Evolutionary conservation across 2,113 vertebrate genomes (phyloP).

Genomic region (Myrmecobius fasciatus): DNA sequence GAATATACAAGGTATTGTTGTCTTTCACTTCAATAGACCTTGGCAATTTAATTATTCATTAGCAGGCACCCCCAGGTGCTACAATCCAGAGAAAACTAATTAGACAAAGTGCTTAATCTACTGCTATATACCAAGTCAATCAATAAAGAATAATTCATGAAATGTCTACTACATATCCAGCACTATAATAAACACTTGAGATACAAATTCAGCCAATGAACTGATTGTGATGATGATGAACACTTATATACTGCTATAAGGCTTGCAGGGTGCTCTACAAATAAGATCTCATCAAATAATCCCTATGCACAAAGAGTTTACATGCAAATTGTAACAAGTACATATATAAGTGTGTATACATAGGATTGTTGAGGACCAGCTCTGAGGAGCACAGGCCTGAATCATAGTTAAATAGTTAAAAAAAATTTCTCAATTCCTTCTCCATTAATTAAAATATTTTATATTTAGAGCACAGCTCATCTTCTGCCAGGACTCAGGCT

Average conservation of each 20-base stretch:
- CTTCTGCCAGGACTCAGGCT: constrained; percentile 1
- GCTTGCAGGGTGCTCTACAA: neutral
- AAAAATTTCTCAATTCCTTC: constrained; percentile 20
- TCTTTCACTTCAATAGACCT: neutral
- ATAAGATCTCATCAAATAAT: neutral
- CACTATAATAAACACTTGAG: neutral
- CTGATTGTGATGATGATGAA: neutral
- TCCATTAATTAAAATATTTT: constrained; percentile 55
- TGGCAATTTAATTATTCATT: neutral
- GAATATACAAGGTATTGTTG: neutral
- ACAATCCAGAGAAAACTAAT: constrained; percentile 1
- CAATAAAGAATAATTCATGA: neutral
- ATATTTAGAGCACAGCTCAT: neutral
- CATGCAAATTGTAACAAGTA: neutral
- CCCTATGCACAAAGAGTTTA: neutral
- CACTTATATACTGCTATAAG: neutral
- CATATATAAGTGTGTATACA: neutral
- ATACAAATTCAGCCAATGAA: neutral
- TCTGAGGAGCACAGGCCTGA: too few species aligned
- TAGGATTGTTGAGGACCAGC: neutral
- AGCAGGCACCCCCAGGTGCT: neutral
- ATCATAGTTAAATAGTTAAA: constrained; percentile 5
- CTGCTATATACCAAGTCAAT: neutral
- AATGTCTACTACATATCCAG: neutral
- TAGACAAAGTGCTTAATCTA: constrained; percentile 19